phyloP scores from a whole-genome alignment of 2,888 invertebrate species.

The Iphiclides podalirius region DNA sequence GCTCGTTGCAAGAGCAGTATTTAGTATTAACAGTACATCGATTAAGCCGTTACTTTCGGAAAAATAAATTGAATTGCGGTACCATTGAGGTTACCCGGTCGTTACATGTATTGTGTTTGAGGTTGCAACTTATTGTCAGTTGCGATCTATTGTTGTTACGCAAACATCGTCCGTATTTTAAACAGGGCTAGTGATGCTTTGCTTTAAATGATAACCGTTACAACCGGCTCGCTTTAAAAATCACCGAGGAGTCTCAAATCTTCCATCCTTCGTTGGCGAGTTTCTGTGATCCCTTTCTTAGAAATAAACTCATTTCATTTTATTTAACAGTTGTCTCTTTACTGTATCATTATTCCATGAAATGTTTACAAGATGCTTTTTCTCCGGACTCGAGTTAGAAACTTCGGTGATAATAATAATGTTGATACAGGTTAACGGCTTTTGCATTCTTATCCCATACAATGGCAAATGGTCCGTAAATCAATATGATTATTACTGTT shows the following conservation, averaged over 20 bases:
- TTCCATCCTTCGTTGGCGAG: conserved; percentile 24
- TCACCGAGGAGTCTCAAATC: conserved; percentile 2
- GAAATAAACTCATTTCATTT: conserved; percentile 24
- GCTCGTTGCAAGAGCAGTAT: too few relatives aligned
- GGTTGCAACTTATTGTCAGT: conserved; percentile 39
- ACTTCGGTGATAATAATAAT: too few relatives aligned
- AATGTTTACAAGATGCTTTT: conserved; percentile 44
- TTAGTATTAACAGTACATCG: conserved; percentile 8
- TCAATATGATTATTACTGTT: too few relatives aligned
- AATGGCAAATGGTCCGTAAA: too few relatives aligned
- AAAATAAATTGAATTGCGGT: conserved; percentile 43
- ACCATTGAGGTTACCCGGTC: conserved; percentile 56
- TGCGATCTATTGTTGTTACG: conserved; percentile 18
- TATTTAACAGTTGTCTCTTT: conserved; percentile 34
- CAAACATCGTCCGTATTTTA: conserved; percentile 19
- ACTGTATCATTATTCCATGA: conserved; percentile 43
- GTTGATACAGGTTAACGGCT: too few relatives aligned
- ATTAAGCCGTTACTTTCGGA: conserved; percentile 41
- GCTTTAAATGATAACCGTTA: conserved; percentile 7
- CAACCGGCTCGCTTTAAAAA: too few relatives aligned
- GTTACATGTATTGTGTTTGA: conserved; percentile 46
- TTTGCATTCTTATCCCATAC: too few relatives aligned
- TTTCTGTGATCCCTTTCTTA: too few relatives aligned
- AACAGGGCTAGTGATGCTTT: neutral
- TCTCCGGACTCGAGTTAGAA: conserved; percentile 45